Percentiles rank a stretch among this genome's conserved stretches.
Evolutionary conservation across 2,113 vertebrate species (phyloP).

Genomic region (Corythoichthys intestinalis): DNA sequence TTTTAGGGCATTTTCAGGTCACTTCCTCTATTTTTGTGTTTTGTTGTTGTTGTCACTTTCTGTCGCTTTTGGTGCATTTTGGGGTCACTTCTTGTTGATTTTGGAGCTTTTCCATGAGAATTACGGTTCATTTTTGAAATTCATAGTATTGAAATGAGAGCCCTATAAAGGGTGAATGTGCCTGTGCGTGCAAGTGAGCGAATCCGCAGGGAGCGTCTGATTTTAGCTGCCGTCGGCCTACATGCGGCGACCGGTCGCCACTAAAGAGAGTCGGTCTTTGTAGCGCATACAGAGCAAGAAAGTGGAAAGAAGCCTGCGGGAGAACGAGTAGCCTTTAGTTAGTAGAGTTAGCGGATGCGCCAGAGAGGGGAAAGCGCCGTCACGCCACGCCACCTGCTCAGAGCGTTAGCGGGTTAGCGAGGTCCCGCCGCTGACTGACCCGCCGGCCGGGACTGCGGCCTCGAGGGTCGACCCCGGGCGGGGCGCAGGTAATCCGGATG

Average conservation of each 20-base stretch:
- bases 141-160: too few relatives aligned
- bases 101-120: too few relatives aligned
- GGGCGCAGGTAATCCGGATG: conserved; percentile 65
- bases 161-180: background rate
- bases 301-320: background rate
- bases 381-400: background rate
- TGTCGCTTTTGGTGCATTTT: too few relatives aligned
- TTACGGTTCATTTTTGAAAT: too few relatives aligned
- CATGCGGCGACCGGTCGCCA: conserved; percentile 37
- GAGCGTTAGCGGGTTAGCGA: background rate
- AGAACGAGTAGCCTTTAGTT: background rate
- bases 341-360: background rate
- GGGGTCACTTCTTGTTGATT: too few relatives aligned
- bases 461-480: conserved; percentile 33
- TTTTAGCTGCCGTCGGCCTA: conserved; percentile 49
- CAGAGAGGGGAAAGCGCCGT: too few relatives aligned
- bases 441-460: conserved; percentile 61
- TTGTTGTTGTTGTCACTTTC: too few relatives aligned
- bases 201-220: conserved; percentile 32
- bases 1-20: too few relatives aligned
- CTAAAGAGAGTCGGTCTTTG: background rate
- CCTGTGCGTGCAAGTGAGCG: background rate
- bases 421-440: conserved; percentile 53
- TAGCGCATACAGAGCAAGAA: background rate
- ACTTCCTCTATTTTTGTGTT: too few relatives aligned